Percentiles rank a stretch among this genome's conserved stretches.
Evolutionary conservation across 2,888 invertebrate species (phyloP).

Genomic region (Pelosia muscerda): DNA sequence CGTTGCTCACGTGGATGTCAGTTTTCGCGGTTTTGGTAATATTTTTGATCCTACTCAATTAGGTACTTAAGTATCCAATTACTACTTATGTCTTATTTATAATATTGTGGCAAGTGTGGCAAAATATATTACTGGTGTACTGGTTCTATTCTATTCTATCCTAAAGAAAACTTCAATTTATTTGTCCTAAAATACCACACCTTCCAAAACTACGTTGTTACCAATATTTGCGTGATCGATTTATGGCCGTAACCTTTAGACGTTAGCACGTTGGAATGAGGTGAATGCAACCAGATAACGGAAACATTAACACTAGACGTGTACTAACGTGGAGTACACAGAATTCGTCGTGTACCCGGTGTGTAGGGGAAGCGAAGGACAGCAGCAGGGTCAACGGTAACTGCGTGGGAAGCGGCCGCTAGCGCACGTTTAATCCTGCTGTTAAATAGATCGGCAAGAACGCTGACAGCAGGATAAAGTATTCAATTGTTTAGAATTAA

Average conservation of each 20-base stretch:
- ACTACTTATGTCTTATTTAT: too few relatives aligned
- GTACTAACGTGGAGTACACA: conserved; percentile 62
- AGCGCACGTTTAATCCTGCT: conserved; percentile 30
- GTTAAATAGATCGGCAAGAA: conserved; percentile 33
- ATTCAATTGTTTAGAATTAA: not conserved
- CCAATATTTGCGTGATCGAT: not conserved
- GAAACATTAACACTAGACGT: conserved; percentile 70
- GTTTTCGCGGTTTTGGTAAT: too few relatives aligned
- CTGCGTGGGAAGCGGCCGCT: conserved; percentile 67
- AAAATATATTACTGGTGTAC: too few relatives aligned
- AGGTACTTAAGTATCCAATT: too few relatives aligned
- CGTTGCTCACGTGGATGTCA: too few relatives aligned
- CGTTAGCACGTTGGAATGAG: conserved; percentile 54
- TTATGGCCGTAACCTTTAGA: conserved; percentile 46
- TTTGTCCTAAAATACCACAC: not conserved
- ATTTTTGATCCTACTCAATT: too few relatives aligned
- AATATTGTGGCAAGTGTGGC: too few relatives aligned
- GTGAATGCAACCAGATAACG: conserved; percentile 64
- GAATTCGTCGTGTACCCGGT: conserved; percentile 58
- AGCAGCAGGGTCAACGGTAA: conserved; percentile 60
- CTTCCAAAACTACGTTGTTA: not conserved
- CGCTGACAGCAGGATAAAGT: not conserved
- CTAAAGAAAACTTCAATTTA: not conserved
- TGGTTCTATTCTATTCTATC: too few relatives aligned
- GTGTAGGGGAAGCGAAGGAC: conserved; percentile 56